Evolutionary conservation across 2,888 invertebrate species (phyloP), one percentile per base, ranked within the genome.

Genomic region (Nysson spinosus): DNA sequence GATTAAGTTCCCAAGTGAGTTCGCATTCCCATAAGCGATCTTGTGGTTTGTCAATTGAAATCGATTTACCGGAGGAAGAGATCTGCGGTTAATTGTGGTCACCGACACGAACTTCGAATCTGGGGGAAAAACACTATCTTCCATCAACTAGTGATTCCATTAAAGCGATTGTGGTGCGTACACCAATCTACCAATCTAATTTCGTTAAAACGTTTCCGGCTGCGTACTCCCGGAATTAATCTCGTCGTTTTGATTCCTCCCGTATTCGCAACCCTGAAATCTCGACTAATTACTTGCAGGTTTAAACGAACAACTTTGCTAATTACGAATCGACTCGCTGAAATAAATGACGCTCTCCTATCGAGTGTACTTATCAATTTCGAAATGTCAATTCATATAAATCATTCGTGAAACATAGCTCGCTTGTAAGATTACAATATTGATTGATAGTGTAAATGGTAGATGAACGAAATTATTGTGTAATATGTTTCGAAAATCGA

Each of bases 161-260:
- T 69, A 61, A 54, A 66, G 50, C 37, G 61, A 42, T 55, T 55
- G 51, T 40, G 46, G 30, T 16, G 28, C 14, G 43, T 22, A 43
- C 42, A n/a, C n/a, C n/a, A 40, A 44, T 12, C 28, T 30, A 44
- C 46, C 51, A 51, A 67, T 56, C 46, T 62, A 66, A 66, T 69
- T 50, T 39, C 50, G 52, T 50, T 66, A 24, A 68, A 68, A 66
- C 56, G 50, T 19, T 24, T 16, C 19, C 16, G 49, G 28, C n/a
- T 3, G 12, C 20, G 47, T 7, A 19, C 26, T 16, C 24, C 39
- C 12, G 11, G 49, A 12, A 51, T 52, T 52, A 46, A 56, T 61
- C 17, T n/a, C 22, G n/a, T 4, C 2, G 11, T 1, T 24, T n/a
- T n/a, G n/a, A n/a, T n/a, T n/a, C n/a, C n/a, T 7, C 30, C 20